Percentiles rank a stretch among this genome's conserved stretches.
These are phyloP conservation scores for Pteruthius melanotis DNA, from an alignment of 2,113 vertebrate species.

Conservation along the genomic window DNA sequence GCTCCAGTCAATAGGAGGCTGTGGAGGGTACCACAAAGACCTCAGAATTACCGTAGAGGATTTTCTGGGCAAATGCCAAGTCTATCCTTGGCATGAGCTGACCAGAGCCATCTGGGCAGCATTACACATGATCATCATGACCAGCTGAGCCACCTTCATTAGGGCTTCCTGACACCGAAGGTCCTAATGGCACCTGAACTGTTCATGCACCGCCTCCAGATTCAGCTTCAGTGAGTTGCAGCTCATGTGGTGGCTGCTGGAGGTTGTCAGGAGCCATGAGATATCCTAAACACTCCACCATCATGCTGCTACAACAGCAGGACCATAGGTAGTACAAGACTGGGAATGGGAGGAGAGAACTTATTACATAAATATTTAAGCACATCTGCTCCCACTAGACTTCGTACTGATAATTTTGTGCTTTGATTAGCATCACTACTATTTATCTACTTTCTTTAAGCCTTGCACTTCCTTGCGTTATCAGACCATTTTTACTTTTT, in stretches of 20 bases:
- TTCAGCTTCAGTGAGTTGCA: background rate
- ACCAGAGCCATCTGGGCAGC: slow-evolving; percentile 8
- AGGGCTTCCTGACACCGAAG: background rate
- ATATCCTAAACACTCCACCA: background rate
- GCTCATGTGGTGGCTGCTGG: background rate
- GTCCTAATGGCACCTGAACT: background rate
- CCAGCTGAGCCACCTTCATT: slow-evolving; percentile 6
- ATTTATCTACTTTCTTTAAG: background rate
- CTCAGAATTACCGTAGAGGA: background rate
- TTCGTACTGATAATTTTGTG: background rate
- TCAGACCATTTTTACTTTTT: background rate
- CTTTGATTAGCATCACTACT: background rate
- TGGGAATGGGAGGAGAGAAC: background rate
- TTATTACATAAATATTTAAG: background rate
- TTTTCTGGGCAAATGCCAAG: slow-evolving; percentile 12
- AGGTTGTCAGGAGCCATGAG: background rate
- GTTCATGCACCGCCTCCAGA: background rate
- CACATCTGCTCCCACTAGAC: background rate
- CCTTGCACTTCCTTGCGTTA: background rate
- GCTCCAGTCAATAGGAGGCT: background rate
- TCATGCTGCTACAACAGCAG: background rate
- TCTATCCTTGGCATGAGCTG: background rate
- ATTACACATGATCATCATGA: background rate
- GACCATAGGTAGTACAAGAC: background rate
- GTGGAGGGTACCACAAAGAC: background rate